Percentiles rank a stretch among this genome's conserved stretches.
These are phyloP conservation scores for Cyrtorhinus lividipennis DNA, from an alignment of 1,140 invertebrate genomes.

Conservation along the genomic window DNA sequence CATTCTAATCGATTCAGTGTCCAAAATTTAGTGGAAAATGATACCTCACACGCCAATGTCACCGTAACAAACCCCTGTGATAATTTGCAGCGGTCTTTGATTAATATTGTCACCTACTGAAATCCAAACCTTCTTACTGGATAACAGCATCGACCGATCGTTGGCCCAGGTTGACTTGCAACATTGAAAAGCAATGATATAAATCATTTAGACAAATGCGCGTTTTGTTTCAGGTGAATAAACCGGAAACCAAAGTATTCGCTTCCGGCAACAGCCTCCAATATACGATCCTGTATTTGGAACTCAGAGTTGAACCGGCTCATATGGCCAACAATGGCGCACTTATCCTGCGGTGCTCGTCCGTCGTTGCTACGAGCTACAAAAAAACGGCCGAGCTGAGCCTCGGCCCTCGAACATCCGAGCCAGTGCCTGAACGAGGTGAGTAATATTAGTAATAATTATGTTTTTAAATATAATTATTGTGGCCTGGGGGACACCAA, in stretches of 20 bases:
- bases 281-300: slow-evolving; percentile 29
- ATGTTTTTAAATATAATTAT: neutral
- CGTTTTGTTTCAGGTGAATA: slow-evolving; percentile 24
- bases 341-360: slow-evolving; percentile 36
- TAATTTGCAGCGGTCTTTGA: too few species aligned
- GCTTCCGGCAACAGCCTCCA: slow-evolving; percentile 26
- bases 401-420: slow-evolving; percentile 31
- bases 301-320: slow-evolving; percentile 26
- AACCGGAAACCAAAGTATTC: slow-evolving; percentile 25
- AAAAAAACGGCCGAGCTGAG: slow-evolving; percentile 36
- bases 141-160: too few species aligned
- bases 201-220: too few species aligned
- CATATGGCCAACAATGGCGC: slow-evolving; percentile 29
- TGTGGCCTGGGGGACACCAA: too few species aligned
- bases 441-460: slow-evolving; percentile 24
- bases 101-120: too few species aligned
- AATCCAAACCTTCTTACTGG: too few species aligned
- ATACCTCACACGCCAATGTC: too few species aligned
- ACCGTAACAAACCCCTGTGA: too few species aligned
- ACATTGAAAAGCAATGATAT: too few species aligned
- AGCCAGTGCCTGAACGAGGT: slow-evolving; percentile 42
- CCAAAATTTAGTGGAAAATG: too few species aligned
- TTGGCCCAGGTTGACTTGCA: too few species aligned
- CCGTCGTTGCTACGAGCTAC: slow-evolving; percentile 37
- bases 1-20: too few species aligned